Evolutionary conservation across 2,797 vertebrate species (phyloP).

Genomic region (Sebastes oblongus): DNA sequence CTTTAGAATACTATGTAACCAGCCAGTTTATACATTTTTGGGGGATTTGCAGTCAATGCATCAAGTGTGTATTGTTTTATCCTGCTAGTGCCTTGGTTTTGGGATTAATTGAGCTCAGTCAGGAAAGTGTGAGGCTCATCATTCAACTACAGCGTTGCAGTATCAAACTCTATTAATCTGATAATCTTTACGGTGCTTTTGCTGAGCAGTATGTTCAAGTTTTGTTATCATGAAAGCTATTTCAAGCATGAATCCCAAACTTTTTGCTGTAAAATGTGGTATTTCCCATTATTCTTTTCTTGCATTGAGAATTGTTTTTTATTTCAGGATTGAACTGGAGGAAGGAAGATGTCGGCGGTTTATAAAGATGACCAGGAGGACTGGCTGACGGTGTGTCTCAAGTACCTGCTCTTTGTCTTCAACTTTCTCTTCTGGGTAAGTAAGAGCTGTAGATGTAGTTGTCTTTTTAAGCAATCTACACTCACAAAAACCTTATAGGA

Average conservation of each 20-base stretch:
- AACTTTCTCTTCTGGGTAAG: slow-evolving; percentile 95
- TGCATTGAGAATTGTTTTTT: neutral
- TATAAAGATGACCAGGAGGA: slow-evolving; percentile 85
- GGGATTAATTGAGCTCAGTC: neutral
- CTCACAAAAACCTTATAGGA: neutral
- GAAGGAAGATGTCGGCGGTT: slow-evolving; percentile 78
- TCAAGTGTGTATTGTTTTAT: neutral
- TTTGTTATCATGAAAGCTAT: neutral
- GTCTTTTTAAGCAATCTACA: neutral
- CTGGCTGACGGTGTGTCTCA: slow-evolving; percentile 87
- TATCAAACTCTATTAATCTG: neutral
- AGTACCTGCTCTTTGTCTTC: slow-evolving; percentile 90
- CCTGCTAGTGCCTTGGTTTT: neutral
- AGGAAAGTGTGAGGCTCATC: neutral
- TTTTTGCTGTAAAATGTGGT: neutral
- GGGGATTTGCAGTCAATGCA: neutral
- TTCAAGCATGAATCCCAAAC: neutral
- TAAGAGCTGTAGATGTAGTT: slow-evolving; percentile 3
- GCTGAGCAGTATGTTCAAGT: neutral
- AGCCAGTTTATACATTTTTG: neutral
- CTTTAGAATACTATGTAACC: neutral
- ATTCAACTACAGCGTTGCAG: neutral
- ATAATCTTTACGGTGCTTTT: neutral
- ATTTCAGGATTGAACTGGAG: slow-evolving; percentile 39
- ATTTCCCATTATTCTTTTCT: neutral